Conservation (phyloP, 2,797 vertebrate species). For the Brotula barbata region DNA sequence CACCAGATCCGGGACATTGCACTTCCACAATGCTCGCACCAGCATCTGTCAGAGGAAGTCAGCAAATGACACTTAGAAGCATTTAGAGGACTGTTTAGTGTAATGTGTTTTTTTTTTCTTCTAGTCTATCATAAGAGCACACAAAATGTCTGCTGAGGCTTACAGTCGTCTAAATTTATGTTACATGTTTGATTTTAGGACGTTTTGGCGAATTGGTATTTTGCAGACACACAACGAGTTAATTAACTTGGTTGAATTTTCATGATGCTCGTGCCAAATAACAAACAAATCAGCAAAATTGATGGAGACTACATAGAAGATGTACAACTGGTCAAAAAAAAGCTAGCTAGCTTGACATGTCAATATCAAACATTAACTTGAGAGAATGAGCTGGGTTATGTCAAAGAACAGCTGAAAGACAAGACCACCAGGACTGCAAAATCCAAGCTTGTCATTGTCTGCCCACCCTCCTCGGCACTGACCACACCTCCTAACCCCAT, state of each 20-base stretch:
- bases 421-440: slow-evolving; percentile 69
- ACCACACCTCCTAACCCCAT: slow-evolving; percentile 67
- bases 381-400: slow-evolving; percentile 15
- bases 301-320: too few relatives aligned
- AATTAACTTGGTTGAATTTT: too few relatives aligned
- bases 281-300: too few relatives aligned
- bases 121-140: too few relatives aligned
- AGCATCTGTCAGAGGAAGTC: slow-evolving; percentile 76
- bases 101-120: slow-evolving; percentile 37
- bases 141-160: neutral
- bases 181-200: too few relatives aligned
- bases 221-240: too few relatives aligned
- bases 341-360: slow-evolving; percentile 43
- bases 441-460: slow-evolving; percentile 60
- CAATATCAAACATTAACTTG: slow-evolving; percentile 9
- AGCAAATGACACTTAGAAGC: slow-evolving; percentile 63
- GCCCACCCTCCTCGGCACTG: slow-evolving; percentile 66
- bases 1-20: slow-evolving; percentile 81
- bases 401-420: slow-evolving; percentile 49
- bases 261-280: too few relatives aligned
- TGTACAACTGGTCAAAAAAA: too few relatives aligned
- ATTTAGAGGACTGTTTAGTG: slow-evolving; percentile 51
- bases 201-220: too few relatives aligned
- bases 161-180: neutral
- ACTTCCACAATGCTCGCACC: slow-evolving; percentile 81